Evolutionary conservation across 2,888 invertebrate species (phyloP).

Genomic region (Caenorhabditis drosophilae): DNA sequence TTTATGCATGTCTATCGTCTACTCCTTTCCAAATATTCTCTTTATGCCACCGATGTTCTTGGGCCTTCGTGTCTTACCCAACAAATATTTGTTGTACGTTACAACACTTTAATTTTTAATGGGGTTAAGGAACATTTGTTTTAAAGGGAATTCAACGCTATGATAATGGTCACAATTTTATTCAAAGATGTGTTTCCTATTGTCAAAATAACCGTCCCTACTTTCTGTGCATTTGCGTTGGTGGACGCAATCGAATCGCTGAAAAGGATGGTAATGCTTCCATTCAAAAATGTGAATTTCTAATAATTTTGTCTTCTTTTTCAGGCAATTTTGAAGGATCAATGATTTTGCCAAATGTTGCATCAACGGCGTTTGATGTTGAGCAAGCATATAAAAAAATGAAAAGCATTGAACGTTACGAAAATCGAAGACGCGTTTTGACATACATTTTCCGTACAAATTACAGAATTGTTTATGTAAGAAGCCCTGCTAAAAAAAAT

Average conservation of each 20-base stretch:
- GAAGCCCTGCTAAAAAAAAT: too few species aligned
- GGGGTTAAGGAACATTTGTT: neutral
- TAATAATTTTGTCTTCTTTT: too few species aligned
- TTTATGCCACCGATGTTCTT: slow-evolving; percentile 14
- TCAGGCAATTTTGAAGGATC: slow-evolving; percentile 1
- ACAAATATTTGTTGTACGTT: slow-evolving; percentile 3
- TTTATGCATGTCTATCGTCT: slow-evolving; percentile 16
- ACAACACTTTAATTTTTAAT: neutral
- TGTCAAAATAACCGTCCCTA: slow-evolving; percentile 7
- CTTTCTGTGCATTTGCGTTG: slow-evolving; percentile 23
- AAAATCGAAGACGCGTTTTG: too few species aligned
- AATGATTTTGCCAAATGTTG: neutral
- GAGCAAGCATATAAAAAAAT: slow-evolving; percentile 9
- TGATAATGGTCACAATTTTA: slow-evolving; percentile 5
- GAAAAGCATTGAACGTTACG: too few species aligned
- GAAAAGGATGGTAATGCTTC: slow-evolving; percentile 2
- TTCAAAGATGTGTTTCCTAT: slow-evolving; percentile 10
- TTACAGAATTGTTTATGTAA: too few species aligned
- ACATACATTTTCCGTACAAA: too few species aligned
- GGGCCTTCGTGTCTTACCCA: slow-evolving; percentile 4
- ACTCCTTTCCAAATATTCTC: slow-evolving; percentile 16
- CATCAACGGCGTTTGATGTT: neutral
- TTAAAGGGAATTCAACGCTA: slow-evolving; percentile 4
- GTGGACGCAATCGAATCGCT: neutral
- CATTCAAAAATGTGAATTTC: too few species aligned